Evolutionary conservation across 2,113 vertebrate genomes (phyloP).

Genomic region (Phalacrocorax aristotelis): DNA sequence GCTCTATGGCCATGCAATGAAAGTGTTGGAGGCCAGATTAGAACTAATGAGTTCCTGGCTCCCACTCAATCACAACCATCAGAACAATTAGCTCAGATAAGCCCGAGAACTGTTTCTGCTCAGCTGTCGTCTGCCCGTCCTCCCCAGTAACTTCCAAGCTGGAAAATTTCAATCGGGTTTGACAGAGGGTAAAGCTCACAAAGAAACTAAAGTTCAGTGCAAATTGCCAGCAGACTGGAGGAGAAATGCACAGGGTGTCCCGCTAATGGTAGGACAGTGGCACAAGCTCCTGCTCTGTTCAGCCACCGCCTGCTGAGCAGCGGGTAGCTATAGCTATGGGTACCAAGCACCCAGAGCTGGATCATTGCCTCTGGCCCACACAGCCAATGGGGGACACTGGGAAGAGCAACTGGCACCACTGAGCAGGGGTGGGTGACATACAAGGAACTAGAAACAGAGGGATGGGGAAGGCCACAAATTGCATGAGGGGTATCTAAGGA

Average conservation of each 20-base stretch:
- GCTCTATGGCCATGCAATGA: neutral
- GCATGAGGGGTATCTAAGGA: rapidly evolving
- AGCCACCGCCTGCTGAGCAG: neutral
- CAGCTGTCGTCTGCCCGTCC: neutral
- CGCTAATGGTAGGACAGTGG: neutral
- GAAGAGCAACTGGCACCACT: neutral
- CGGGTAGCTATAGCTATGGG: rapidly evolving
- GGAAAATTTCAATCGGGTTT: neutral
- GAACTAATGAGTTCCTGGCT: conserved; percentile 55
- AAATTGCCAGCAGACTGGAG: neutral
- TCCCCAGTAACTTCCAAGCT: neutral
- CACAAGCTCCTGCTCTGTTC: neutral
- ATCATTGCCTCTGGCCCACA: neutral
- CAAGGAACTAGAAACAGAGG: neutral
- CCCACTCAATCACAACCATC: neutral
- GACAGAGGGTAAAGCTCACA: conserved; percentile 29
- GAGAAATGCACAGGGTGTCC: neutral
- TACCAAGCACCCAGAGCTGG: neutral
- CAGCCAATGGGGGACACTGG: neutral
- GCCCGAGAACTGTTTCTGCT: neutral
- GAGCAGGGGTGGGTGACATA: neutral
- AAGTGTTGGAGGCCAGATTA: neutral
- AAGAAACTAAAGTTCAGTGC: neutral
- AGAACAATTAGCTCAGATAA: conserved; percentile 50
- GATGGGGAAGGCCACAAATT: too few relatives aligned